A percentile compares a stretch with the other conserved stretches of the same genome.
phyloP scores from a whole-genome alignment of 1,140 invertebrate genomes.

The Rhagoletis pomonella region DNA sequence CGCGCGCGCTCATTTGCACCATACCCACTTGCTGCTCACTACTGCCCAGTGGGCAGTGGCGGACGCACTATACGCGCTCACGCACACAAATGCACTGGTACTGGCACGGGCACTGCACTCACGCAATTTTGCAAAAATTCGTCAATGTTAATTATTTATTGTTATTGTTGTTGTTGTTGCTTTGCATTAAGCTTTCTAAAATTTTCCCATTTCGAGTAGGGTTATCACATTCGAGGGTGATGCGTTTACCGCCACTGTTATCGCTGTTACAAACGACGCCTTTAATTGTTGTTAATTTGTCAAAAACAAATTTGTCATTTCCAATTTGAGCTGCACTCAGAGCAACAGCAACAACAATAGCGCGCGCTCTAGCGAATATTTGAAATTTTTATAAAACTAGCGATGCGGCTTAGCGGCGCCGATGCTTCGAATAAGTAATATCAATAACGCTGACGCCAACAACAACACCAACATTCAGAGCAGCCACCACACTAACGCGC shows the following conservation, averaged over 20 bases:
- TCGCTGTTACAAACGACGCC: background rate
- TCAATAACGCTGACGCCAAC: background rate
- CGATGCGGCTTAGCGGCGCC: background rate
- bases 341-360: no score
- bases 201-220: background rate
- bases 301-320: background rate
- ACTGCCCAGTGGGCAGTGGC: background rate
- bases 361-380: background rate
- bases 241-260: background rate
- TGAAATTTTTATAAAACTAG: background rate
- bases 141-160: conserved; percentile 10
- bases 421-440: background rate
- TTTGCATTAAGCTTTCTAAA: background rate
- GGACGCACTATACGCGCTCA: conserved; percentile 38
- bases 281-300: conserved; percentile 27
- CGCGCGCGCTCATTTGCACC: background rate
- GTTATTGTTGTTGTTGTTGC: background rate
- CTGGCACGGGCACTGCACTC: conserved; percentile 18
- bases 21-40: background rate
- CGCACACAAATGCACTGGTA: background rate
- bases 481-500: conserved; percentile 50
- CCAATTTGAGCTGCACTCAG: background rate
- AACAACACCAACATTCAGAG: conserved; percentile 39
- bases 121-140: conserved; percentile 15
- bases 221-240: background rate